Evolutionary conservation across 1,140 invertebrate genomes (phyloP), one percentile per base, ranked within the genome.

Genomic region (Druon quercuslanigerum): DNA sequence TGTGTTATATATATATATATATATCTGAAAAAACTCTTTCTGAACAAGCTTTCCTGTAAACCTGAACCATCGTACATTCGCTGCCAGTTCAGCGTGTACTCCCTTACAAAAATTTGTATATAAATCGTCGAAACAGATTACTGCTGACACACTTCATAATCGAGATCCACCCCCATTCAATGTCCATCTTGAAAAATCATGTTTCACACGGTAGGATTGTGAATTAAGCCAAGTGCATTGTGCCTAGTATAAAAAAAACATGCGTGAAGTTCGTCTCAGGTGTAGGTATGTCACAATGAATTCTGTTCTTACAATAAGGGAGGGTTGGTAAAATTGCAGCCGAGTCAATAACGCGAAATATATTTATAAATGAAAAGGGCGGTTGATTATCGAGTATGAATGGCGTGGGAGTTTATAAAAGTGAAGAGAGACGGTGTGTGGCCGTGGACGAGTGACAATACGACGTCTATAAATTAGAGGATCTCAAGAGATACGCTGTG

Each of bases 391-490:
- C 76, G 76, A 66, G 14, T 46, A 46, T 83, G 83, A 86, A 84
- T 84, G 79, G 50, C 81, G 78, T 84, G 84, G 80, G 81, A 87
- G 84, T 86, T 86, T 80, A 88, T 88, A 81, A 83, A 85, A 80
- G 79, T 80, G 79, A 85, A 74, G 77, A 84, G 75, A 80, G 13
- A 25, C 72, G 71, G 82, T 87, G 88, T 89, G 87, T 87, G 89
- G 89, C 86, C 87, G 57, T 46, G 71, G 60, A 54, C 74, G 75
- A 25, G 56, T 72, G 71, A 87, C 86, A 88, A 89, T 85, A 75
- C 51, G 50, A 71, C 70, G 82, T 79, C 87, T 78, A 90, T 90
- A 90, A 90, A 90, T 89, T 88, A 87, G 81, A 50, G 73, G 75
- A 76, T 77, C 60, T 46, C 20, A 7, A 78, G 72, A 80, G 79